phyloP scores from a whole-genome alignment of 2,113 vertebrate species.

The Ranitomeya variabilis region DNA sequence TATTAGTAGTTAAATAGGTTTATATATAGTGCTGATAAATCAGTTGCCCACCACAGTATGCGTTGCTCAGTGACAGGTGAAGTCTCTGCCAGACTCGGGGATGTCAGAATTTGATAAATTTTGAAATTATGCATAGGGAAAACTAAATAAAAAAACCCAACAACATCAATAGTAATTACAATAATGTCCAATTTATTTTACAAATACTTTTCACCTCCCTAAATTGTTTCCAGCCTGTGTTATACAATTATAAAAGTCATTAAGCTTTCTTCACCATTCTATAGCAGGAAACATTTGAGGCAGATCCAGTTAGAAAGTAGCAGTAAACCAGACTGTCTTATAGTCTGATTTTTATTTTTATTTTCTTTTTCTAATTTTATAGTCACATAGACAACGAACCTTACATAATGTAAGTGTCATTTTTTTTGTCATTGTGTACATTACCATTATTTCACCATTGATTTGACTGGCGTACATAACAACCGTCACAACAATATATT shows the following conservation, averaged over 20 bases:
- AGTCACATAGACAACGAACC: too few species aligned
- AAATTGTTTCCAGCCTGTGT: not conserved
- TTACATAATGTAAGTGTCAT: not conserved
- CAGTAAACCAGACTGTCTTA: not conserved
- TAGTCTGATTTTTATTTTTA: too few species aligned
- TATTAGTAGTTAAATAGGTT: not conserved
- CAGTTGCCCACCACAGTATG: not conserved
- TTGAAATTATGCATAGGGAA: not conserved
- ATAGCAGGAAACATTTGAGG: not conserved
- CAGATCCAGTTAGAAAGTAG: not conserved
- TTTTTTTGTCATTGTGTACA: not conserved
- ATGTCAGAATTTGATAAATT: not conserved
- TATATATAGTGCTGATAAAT: not conserved
- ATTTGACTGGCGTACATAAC: too few species aligned
- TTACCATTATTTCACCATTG: not conserved
- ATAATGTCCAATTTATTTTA: not conserved
- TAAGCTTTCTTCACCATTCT: not conserved
- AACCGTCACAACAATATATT: too few species aligned
- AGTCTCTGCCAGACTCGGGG: not conserved
- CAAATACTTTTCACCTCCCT: not conserved
- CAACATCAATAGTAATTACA: not conserved
- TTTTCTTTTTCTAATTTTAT: too few species aligned
- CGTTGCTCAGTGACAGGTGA: not conserved
- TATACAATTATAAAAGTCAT: not conserved
- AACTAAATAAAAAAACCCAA: not conserved